phyloP scores from a whole-genome alignment of 2,113 vertebrate genomes.

The Geococcyx californianus region DNA sequence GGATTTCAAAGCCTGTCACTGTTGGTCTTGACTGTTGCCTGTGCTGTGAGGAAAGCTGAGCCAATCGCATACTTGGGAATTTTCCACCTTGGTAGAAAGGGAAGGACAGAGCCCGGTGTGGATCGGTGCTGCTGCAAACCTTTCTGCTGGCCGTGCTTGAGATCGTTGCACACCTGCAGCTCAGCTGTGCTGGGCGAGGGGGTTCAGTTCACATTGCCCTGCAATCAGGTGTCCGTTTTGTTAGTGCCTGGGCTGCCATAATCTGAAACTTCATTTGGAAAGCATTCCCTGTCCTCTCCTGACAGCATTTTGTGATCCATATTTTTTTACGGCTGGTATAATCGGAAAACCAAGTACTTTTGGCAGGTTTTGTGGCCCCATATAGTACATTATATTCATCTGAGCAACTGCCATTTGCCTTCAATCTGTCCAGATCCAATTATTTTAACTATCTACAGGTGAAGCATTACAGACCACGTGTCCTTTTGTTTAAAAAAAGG shows the following conservation, averaged over 20 bases:
- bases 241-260: background rate
- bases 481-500: background rate
- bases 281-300: background rate
- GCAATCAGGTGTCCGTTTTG: background rate
- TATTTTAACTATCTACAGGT: conserved; percentile 46
- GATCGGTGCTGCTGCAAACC: background rate
- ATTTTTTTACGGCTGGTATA: conserved; percentile 43
- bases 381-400: background rate
- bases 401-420: conserved; percentile 10
- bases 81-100: background rate
- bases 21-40: background rate
- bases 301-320: conserved; percentile 6
- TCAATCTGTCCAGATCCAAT: conserved; percentile 34
- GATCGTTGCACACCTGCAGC: background rate
- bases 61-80: fast-evolving
- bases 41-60: background rate
- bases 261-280: conserved; percentile 27
- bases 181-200: background rate
- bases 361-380: background rate
- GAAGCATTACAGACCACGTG: conserved; percentile 6
- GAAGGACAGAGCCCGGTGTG: background rate
- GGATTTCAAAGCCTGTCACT: background rate
- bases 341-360: conserved; percentile 47
- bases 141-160: background rate
- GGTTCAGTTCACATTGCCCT: background rate